Base-by-base conservation (phyloP, 2,797 vertebrate species). In the Hemibagrus guttatus region DNA sequence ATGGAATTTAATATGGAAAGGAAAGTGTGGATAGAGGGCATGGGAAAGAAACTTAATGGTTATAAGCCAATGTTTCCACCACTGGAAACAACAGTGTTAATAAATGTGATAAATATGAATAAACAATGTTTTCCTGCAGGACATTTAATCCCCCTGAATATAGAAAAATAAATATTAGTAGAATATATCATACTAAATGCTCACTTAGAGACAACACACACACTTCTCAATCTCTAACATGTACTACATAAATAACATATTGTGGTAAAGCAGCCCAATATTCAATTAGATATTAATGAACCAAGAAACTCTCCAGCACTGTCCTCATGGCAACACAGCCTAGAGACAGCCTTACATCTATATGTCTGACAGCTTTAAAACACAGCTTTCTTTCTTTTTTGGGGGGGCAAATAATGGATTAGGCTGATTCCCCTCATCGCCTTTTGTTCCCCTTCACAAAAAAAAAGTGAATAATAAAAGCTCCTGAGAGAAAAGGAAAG, bases 341-440 rank as follows among this genome's bases (percentile, higher is more conserved):
- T 78, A 61, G 84, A 68, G 58, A 81, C 76, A 84, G 42, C 83
- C 52, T 82, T 59, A 49, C 58, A 68, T 84, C 58, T 71, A 72
- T 79, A 69, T 85, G 58, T 88, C 49, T 63, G 84, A 88, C 88
- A 89, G 21, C 75, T 64, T 54, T 89, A 85, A 75, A 79, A 86
- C 68, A 81, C 75, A 61, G 6, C 46, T 49, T 49, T 49, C 49
- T 16, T 26, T 49, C 75, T 28, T 76, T 31, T 56, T 23, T 35
- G 58, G 8, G 58, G 58, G 19, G 2, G 35, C 79, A 89, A 86
- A 86, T 84, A 88, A 56, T 54, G 69, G 54, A 56, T 49, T n/a
- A 56, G 66, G 58, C 81, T 56, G 35, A 76, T 85, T 84, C 66
- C 69, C 52, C 58, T 63, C 46, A 52, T 56, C 54, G 19, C 39